A percentile compares a stretch with the other conserved stretches of the same genome.
These are phyloP conservation scores for Bombus sibiricus DNA, from an alignment of 1,140 invertebrate genomes.

Conservation along the genomic window DNA sequence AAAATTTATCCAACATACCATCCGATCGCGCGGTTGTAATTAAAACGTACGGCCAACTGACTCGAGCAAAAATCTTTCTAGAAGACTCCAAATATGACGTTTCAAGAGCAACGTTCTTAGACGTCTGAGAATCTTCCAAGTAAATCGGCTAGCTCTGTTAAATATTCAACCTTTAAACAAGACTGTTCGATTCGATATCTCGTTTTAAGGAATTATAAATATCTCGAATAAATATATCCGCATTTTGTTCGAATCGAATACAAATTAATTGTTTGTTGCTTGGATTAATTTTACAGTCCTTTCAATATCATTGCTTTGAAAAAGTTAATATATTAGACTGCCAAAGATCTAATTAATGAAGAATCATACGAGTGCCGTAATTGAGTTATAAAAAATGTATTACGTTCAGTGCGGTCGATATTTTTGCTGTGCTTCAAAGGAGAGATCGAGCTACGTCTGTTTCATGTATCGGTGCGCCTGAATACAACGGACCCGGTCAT, in stretches of 20 bases:
- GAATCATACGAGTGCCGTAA: no score
- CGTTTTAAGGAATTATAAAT: background rate
- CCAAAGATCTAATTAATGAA: background rate
- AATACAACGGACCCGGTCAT: constrained; percentile 8
- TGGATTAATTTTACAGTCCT: background rate
- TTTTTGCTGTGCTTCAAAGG: background rate
- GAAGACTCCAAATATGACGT: background rate
- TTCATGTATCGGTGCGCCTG: background rate
- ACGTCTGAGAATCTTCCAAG: background rate
- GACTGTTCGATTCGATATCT: background rate
- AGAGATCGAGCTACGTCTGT: background rate
- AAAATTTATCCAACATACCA: constrained; percentile 21
- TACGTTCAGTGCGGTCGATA: background rate
- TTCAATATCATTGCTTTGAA: no score
- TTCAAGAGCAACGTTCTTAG: no score
- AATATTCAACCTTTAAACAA: background rate
- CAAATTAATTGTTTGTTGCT: no score
- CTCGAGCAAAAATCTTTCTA: background rate
- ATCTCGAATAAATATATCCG: background rate
- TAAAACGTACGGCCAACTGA: constrained; percentile 8
- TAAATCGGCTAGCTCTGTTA: background rate
- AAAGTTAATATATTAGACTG: background rate
- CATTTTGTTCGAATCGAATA: no score
- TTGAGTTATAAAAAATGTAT: background rate
- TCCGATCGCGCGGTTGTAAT: constrained; percentile 25